Evolutionary conservation across 2,888 invertebrate genomes (phyloP), one percentile per base, ranked within the genome.

Genomic region (Ochropleura leucogaster): DNA sequence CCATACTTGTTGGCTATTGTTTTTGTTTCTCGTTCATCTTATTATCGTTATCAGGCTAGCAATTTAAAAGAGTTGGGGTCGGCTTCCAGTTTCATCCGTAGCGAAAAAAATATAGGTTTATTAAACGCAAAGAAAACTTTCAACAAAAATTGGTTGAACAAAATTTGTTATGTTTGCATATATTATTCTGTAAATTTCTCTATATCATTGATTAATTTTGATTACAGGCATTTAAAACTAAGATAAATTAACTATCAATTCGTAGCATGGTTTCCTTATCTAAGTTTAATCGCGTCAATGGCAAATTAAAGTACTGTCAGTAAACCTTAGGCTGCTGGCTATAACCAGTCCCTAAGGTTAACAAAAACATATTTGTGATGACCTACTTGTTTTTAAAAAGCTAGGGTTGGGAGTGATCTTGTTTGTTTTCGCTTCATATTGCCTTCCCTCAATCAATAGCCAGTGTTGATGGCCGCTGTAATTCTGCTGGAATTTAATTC

Each of bases 21-120:
- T 84, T 83, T 82, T 84, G 72, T 82, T 76, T 77, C 60, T n/a
- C 51, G 57, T 47, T 77, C 62, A 63, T 68, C 49, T 76, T 63
- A 70, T 67, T 80, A 71, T 63, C 69, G 49, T 77, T 72, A 73
- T 68, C 67, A 40, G 10, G 18, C 44, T 30, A 20, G 30, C 40
- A 44, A 30, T 64, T 49, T 46, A 30, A 68, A 59, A 66, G 60
- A 53, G 82, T 68, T 75, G 30, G n/a, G 44, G 20, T 62, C 44
- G 44, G 60, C 14, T 40, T 40, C 42, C 30, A 42, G 42, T 6
- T 30, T 30, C 12, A 44, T 46, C 55, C 16, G 16, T 20, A 18
- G n/a, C 3, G 8, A 4, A 30, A 30, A 30, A 30, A 30, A 30
- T 2, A 30, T 30, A 30, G 30, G 30, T 30, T 30, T 30, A 3